Conservation (phyloP, 2,888 invertebrate genomes). For the Hydropsyche betteni region DNA sequence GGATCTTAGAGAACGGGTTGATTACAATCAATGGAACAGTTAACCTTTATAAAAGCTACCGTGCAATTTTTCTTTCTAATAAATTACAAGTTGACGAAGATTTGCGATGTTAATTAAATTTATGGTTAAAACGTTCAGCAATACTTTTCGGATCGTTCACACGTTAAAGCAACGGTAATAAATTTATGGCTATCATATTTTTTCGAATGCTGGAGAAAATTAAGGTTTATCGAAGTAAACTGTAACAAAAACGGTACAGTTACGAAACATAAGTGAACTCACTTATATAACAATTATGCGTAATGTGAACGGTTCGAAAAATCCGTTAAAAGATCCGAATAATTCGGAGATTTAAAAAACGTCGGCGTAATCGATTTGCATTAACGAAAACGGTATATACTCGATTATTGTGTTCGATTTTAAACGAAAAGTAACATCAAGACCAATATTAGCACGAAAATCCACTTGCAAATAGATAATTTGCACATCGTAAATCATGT, state of each 20-base stretch:
- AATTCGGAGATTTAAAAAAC: neutral
- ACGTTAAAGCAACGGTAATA: constrained; percentile 4
- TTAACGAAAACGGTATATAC: too few relatives aligned
- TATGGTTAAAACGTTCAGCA: too few relatives aligned
- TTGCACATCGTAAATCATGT: too few relatives aligned
- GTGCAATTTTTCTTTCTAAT: constrained; percentile 1
- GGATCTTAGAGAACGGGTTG: constrained; percentile 5
- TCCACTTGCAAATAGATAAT: too few relatives aligned
- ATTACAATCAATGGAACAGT: neutral
- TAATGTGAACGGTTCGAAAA: constrained; percentile 15
- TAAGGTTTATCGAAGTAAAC: constrained; percentile 9
- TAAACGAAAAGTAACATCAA: too few relatives aligned
- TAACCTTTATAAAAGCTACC: constrained; percentile 13
- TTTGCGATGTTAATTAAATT: neutral
- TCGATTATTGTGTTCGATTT: too few relatives aligned
- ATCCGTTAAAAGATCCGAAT: neutral
- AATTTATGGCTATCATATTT: neutral
- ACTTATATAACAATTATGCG: constrained; percentile 14
- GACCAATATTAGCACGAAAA: too few relatives aligned
- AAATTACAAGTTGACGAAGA: neutral
- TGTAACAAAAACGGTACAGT: constrained; percentile 13
- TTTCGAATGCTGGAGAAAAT: neutral
- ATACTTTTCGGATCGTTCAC: too few relatives aligned
- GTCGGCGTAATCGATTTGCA: too few relatives aligned
- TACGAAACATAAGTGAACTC: neutral